Evolutionary conservation across 2,113 vertebrate genomes (phyloP).

Genomic region (Leiothrix lutea): DNA sequence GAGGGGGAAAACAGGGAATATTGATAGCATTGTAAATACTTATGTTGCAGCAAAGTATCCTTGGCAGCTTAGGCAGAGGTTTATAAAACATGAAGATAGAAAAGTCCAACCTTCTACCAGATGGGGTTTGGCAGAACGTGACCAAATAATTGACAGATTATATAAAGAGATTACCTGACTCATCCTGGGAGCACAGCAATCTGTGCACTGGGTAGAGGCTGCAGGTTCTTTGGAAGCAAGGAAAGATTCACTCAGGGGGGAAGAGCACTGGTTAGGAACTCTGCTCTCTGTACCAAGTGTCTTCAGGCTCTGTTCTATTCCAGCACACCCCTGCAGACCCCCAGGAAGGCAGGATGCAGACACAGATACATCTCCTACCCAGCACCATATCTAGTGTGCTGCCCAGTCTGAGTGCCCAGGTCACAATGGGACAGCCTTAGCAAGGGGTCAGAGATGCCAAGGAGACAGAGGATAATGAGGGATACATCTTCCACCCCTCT

Average conservation of each 20-base stretch:
- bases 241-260: not conserved
- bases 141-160: not conserved
- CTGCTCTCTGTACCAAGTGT: not conserved
- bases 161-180: not conserved
- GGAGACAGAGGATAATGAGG: not conserved
- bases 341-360: not conserved
- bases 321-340: not conserved
- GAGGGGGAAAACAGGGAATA: not conserved
- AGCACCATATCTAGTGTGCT: not conserved
- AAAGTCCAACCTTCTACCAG: not conserved
- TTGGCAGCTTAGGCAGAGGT: not conserved
- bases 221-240: not conserved
- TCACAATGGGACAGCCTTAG: not conserved
- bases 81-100: not conserved
- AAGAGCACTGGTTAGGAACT: not conserved
- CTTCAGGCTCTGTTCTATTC: not conserved
- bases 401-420: not conserved
- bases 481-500: fast-evolving
- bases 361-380: not conserved
- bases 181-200: not conserved
- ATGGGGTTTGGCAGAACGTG: not conserved
- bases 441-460: not conserved
- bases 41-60: not conserved
- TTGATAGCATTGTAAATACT: not conserved
- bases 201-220: not conserved